Evolutionary conservation across 2,888 invertebrate species (phyloP).

Genomic region (Phymatocera aterrima): DNA sequence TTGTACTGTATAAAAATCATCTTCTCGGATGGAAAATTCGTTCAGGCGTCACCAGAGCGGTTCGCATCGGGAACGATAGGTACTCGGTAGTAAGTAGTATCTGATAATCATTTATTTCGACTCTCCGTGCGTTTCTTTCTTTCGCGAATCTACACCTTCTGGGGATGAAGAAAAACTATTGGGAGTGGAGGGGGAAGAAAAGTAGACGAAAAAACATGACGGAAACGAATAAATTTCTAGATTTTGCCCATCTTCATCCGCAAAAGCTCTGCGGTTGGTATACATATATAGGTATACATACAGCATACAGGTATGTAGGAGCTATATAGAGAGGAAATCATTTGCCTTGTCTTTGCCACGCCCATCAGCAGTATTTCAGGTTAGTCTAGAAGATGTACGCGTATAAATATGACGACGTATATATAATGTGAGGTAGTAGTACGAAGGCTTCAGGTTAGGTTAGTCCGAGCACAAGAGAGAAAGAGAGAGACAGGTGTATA

Average conservation of each 20-base stretch:
- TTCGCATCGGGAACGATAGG: too few species aligned
- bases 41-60: neutral
- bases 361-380: conserved; percentile 61
- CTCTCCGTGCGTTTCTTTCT: too few species aligned
- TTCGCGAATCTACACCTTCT: neutral
- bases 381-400: neutral
- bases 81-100: too few species aligned
- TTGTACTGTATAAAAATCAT: neutral
- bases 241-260: too few species aligned
- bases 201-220: neutral
- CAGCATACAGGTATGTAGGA: too few species aligned
- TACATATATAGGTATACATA: too few species aligned
- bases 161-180: neutral
- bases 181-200: neutral
- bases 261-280: too few species aligned
- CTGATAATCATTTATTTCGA: too few species aligned
- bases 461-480: too few species aligned
- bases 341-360: conserved; percentile 58
- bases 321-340: conserved; percentile 28
- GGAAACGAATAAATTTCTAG: neutral
- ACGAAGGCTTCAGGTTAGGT: neutral
- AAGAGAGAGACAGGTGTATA: neutral
- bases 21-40: conserved; percentile 24
- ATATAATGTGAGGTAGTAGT: neutral
- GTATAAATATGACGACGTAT: neutral